Conservation (phyloP, 37 sponge, comb jelly and placozoan genomes). For the Cliona cf. orientalis region DNA sequence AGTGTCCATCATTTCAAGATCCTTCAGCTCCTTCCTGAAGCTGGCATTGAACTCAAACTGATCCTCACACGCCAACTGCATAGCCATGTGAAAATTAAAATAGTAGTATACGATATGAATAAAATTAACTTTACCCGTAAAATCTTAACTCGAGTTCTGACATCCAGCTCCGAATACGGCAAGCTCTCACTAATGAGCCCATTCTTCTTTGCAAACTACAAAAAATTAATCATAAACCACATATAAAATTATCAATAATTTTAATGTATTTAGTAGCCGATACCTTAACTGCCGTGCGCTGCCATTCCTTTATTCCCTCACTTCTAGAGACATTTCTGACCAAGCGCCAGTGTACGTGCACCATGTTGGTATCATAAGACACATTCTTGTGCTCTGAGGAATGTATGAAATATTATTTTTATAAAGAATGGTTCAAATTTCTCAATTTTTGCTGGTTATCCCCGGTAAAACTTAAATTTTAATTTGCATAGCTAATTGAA, state of each 20-base stretch:
- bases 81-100: background rate
- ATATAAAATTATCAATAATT: background rate
- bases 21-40: constrained; percentile 41
- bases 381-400: background rate
- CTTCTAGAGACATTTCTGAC: constrained; percentile 18
- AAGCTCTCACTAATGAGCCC: constrained; percentile 15
- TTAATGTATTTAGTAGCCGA: background rate
- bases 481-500: too few species aligned
- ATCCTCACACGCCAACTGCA: constrained; percentile 59
- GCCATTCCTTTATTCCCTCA: constrained; percentile 43
- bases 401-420: too few species aligned
- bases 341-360: constrained; percentile 38
- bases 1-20: background rate
- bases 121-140: constrained; percentile 32
- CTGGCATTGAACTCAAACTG: constrained; percentile 63
- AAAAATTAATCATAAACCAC: background rate
- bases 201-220: constrained; percentile 35
- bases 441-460: too few species aligned
- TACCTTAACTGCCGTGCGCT: constrained; percentile 52
- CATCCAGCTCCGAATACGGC: constrained; percentile 22
- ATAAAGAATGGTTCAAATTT: too few species aligned
- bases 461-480: too few species aligned
- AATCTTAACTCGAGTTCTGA: constrained; percentile 30
- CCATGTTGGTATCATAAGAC: constrained; percentile 19
- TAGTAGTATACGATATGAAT: background rate